Evolutionary conservation across 2,113 vertebrate genomes (phyloP), one percentile per base, ranked within the genome.

Genomic region (Brachyhypopomus gauderio): DNA sequence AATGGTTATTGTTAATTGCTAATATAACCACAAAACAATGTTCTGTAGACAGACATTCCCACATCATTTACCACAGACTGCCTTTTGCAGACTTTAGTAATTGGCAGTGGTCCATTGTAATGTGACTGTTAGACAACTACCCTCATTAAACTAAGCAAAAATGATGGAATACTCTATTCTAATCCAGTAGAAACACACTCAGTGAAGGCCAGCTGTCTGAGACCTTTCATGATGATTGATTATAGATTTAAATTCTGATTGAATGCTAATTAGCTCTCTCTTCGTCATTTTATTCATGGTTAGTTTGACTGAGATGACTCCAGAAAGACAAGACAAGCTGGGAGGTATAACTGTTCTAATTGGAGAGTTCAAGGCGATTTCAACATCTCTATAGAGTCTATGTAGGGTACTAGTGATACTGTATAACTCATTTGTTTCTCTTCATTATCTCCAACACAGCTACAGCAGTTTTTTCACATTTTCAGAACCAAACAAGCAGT

Each of bases 181-280:
- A 22, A 11, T 22, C 36, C 11, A n/a, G n/a, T 45, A 71, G 41
- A 71, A 70, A 45, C 25, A 71, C 22, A 60, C 36, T 7, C 27
- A 52, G 48, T 52, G 11, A 38, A 72, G 48, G 38, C 1, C 12
- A 63, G 78, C 36, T 34, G 27, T 69, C 30, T 66, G 27, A 66
- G 27, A 34, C 16, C 6, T 38, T 69, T 27, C 1, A 38, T 69
- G 19, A 17, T 22, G 66, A 70, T 41, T 70, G 36, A 70, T 70
- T 70, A 12, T 70, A 22, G 66, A 52, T 52, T 52, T 52, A 52
- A 70, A 41, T 64, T 55, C 19, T 19, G 20, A 20, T 64, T 52
- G 52, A 73, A 63, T 72, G 70, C 27, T 72, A 45, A 73, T 80
- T 34, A 19, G 17, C 52, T 22, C 7, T 72, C 6, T 80, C 34